phyloP scores from a whole-genome alignment of 2,113 vertebrate genomes.

The Emydocephalus ijimae region DNA sequence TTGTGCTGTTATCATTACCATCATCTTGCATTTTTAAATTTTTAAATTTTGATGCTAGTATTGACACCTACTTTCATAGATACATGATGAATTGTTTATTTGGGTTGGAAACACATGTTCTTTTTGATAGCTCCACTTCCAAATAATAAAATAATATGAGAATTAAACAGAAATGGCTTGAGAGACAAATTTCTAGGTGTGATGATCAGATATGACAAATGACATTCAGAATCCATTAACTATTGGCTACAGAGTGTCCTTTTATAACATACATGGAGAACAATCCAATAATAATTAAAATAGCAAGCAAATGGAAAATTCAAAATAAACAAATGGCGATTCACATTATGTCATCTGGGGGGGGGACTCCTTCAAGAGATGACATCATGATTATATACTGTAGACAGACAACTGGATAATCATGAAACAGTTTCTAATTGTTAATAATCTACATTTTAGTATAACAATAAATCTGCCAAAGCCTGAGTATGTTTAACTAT shows the following conservation, averaged over 20 bases:
- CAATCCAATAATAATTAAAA: constrained; percentile 23
- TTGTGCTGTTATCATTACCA: background rate
- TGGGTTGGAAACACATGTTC: background rate
- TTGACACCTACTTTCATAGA: background rate
- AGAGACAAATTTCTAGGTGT: background rate
- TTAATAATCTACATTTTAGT: constrained; percentile 4
- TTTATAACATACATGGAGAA: background rate
- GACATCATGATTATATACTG: background rate
- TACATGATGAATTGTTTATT: background rate
- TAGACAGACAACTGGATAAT: constrained; percentile 11
- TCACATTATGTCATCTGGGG: background rate
- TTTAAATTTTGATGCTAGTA: background rate
- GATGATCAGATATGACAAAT: constrained; percentile 2
- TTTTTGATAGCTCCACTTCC: background rate
- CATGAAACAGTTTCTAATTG: background rate
- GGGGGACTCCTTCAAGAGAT: background rate
- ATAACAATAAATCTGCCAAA: background rate
- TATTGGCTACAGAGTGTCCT: background rate
- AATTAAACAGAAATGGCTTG: background rate
- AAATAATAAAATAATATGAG: background rate
- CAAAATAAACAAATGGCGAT: constrained; percentile 15
- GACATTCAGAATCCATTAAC: constrained; percentile 18
- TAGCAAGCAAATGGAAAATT: constrained; percentile 13
- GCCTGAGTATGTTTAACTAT: background rate
- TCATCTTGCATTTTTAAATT: background rate